Conservation (phyloP, 2,797 vertebrate species). For the Catostomus latipinnis region DNA sequence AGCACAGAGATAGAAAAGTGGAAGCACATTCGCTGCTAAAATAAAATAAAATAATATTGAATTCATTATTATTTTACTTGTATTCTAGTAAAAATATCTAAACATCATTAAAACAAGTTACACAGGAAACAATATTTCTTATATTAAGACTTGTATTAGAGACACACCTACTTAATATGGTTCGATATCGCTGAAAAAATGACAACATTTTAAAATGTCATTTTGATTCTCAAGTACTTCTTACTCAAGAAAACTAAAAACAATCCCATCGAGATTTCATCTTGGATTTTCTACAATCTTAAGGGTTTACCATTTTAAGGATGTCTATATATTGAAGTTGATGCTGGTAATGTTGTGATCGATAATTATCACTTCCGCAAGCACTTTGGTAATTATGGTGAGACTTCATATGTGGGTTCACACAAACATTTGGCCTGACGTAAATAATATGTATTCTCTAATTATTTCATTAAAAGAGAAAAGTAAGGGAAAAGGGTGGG, state of each 20-base stretch:
- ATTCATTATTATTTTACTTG: too few relatives aligned
- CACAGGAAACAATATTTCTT: too few relatives aligned
- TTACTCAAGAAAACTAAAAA: background rate
- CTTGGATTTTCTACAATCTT: background rate
- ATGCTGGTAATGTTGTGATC: background rate
- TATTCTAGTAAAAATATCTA: too few relatives aligned
- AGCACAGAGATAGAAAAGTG: background rate
- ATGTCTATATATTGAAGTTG: background rate
- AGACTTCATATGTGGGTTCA: background rate
- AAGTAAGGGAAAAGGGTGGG: background rate
- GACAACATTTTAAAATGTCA: too few relatives aligned
- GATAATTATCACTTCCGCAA: slow-evolving; percentile 13
- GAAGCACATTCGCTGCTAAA: background rate
- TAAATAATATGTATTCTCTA: background rate
- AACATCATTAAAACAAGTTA: too few relatives aligned
- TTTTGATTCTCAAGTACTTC: too few relatives aligned
- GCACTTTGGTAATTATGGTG: background rate
- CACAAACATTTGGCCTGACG: background rate
- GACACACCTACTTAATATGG: too few relatives aligned
- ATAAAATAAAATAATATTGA: too few relatives aligned
- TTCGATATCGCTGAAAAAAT: too few relatives aligned
- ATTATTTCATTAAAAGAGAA: background rate
- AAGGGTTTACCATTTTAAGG: background rate
- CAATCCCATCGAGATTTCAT: background rate
- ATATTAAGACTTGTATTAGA: too few relatives aligned